Conservation (phyloP, 2,797 vertebrate species). For the Lophotriccus pileatus region DNA sequence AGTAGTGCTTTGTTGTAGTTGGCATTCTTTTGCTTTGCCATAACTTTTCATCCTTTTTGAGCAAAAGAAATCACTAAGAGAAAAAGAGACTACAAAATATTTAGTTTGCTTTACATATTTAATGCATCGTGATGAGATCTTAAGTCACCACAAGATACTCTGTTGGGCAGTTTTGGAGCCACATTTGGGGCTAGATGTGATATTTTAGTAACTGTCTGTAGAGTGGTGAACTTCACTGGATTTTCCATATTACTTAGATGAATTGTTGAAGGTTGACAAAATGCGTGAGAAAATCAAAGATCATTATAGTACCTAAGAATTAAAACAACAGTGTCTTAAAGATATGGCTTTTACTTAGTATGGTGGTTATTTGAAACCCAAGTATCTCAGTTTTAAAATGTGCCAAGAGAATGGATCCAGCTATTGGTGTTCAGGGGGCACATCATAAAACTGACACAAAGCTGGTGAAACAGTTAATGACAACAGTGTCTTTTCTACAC, state of each 20-base stretch:
- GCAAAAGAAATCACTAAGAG: neutral
- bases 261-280: neutral
- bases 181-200: neutral
- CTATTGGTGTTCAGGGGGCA: neutral
- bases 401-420: neutral
- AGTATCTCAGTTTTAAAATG: neutral
- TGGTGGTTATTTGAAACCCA: neutral
- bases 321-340: neutral
- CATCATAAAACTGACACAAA: neutral
- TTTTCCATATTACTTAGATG: neutral
- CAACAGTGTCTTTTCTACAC: neutral
- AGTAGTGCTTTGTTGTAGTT: neutral
- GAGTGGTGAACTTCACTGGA: neutral
- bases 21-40: neutral
- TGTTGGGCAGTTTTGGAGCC: neutral
- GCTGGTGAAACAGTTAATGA: neutral
- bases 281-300: neutral
- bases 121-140: neutral
- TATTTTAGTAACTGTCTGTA: neutral
- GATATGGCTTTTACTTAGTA: neutral
- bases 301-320: neutral
- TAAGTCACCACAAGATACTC: neutral
- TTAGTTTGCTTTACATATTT: neutral
- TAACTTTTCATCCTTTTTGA: neutral
- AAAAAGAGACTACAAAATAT: neutral